These are phyloP conservation scores for Meriones unguiculatus DNA, from an alignment of 2,113 vertebrate genomes.

Conservation along the genomic window DNA sequence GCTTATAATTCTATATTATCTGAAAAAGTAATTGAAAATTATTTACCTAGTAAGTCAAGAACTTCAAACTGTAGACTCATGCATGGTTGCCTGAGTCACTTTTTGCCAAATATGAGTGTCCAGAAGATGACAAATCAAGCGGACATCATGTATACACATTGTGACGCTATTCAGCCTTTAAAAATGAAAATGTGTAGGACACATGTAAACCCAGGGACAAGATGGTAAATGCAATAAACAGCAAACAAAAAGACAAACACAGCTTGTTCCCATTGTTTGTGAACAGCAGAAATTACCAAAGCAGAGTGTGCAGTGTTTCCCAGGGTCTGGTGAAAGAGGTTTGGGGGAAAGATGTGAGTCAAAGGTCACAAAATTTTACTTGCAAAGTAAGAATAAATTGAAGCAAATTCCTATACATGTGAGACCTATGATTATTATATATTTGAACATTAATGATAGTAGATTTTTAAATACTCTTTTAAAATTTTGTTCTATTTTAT, in stretches of 20 bases:
- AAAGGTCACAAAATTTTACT: neutral
- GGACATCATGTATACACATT: neutral
- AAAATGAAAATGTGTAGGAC: neutral
- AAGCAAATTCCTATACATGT: neutral
- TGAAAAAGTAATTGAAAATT: neutral
- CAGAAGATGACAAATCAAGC: neutral
- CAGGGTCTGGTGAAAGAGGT: neutral
- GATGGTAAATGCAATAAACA: neutral
- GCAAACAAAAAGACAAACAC: neutral
- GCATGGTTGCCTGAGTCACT: no score
- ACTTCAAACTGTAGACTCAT: rapidly evolving
- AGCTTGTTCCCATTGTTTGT: neutral
- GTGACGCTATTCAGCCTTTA: neutral
- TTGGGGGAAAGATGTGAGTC: neutral
- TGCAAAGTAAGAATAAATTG: neutral
- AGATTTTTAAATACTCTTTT: neutral
- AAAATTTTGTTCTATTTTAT: neutral
- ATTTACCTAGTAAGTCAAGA: neutral
- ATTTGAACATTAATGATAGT: neutral
- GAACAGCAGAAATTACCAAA: neutral
- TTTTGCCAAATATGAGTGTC: neutral
- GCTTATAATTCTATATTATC: neutral
- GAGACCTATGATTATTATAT: neutral
- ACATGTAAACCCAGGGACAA: neutral
- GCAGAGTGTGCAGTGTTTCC: neutral